Conservation (phyloP, 2,113 vertebrate genomes). For the Clupea harengus region DNA sequence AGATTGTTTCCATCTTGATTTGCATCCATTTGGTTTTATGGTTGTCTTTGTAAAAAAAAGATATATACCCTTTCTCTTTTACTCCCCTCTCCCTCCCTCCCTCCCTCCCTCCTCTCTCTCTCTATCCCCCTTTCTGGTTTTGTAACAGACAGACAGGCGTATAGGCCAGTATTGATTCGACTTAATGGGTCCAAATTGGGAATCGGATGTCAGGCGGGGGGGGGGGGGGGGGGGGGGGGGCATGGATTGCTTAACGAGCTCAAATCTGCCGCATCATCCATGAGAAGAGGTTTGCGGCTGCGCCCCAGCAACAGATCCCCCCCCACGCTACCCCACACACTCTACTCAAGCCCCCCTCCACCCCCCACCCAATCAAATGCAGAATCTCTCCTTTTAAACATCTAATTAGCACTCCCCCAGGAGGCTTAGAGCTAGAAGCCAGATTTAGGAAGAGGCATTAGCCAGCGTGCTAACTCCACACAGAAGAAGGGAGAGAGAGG, state of each 20-base stretch:
- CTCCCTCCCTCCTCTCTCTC: too few species aligned
- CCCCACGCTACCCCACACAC: not conserved
- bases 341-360: too few species aligned
- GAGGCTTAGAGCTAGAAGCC: not conserved
- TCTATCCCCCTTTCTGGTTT: not conserved
- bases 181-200: constrained; percentile 29
- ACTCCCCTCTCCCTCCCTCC: not conserved
- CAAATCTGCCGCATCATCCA: not conserved
- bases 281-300: not conserved
- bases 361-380: not conserved
- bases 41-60: not conserved
- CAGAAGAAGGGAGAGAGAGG: not conserved
- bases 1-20: not conserved
- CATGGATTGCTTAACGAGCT: constrained; percentile 11
- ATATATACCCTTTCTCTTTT: not conserved
- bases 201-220: not conserved
- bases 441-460: not conserved
- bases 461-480: too few species aligned
- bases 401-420: not conserved
- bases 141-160: constrained; percentile 4
- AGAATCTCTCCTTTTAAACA: not conserved
- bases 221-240: not conserved
- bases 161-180: constrained; percentile 35
- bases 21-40: not conserved
- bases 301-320: not conserved